Evolutionary conservation across 2,797 vertebrate species (phyloP), one percentile per base, ranked within the genome.

Genomic region (Apodemus agrarius): DNA sequence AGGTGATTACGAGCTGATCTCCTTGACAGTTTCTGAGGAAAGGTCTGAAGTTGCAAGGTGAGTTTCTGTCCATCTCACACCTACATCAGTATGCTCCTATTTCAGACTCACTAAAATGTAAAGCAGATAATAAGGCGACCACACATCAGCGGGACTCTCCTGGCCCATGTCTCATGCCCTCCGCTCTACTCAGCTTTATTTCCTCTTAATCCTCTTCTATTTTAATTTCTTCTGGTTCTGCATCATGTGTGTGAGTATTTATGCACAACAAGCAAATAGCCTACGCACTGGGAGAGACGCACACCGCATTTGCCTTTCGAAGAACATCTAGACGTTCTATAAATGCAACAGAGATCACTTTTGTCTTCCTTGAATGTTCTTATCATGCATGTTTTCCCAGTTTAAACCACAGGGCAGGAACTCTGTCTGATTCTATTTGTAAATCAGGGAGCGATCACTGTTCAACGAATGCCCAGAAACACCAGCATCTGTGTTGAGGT

Each of bases 381-480:
- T 82, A 85, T 96, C 95, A 95, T 46, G 24, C 26, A 2, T 80
- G 37, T 85, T 95, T 91, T 87, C 40, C 91, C n/a, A 46, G 67
- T 95, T 90, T 92, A 96, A 98, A 91, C 88, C 92, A 91, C 21
- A 93, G 92, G 92, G 91, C 95, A 96, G 81, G 91, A 94, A 95
- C 90, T 91, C 97, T 92, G 90, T 91, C 89, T 95, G 82, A 95
- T 95, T 97, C 92, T 97, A 78, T 97, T 95, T 97, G 89, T 96
- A 97, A 95, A 86, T 84, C 91, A 94, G 72, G 34, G 61, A 80
- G 13, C 46, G 13, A 93, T 19, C 76, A 49, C 40, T 93, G 46
- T 94, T 96, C 52, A 31, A 92, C 95, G 96, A 90, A 91, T 91
- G 75, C 92, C 95, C 96, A 90, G 83, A 94, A 95, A 87, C 46